Evolutionary conservation across 2,888 invertebrate genomes (phyloP).

Genomic region (Gasteruption jaculator): DNA sequence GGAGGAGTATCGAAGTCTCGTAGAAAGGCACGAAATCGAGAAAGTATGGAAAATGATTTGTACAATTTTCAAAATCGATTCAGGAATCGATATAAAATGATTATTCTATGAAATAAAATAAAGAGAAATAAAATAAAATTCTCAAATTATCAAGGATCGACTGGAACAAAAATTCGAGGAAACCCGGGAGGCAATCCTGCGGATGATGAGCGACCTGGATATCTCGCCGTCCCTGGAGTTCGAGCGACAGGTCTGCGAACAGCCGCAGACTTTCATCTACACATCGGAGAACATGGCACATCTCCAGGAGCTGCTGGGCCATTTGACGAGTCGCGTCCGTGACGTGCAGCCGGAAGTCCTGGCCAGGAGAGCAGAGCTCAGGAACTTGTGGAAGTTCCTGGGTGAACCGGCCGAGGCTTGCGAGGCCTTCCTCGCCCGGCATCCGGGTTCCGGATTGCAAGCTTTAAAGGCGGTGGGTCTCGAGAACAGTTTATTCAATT

Average conservation of each 20-base stretch:
- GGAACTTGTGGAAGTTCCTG: slow-evolving; percentile 70
- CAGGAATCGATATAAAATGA: background rate
- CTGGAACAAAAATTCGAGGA: slow-evolving; percentile 33
- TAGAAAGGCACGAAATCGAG: slow-evolving; percentile 61
- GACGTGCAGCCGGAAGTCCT: slow-evolving; percentile 58
- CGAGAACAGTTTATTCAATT: background rate
- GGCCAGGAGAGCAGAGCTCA: slow-evolving; percentile 61
- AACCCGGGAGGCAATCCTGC: slow-evolving; percentile 30
- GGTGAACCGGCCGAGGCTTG: slow-evolving; percentile 64
- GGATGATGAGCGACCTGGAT: slow-evolving; percentile 40
- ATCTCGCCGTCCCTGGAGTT: slow-evolving; percentile 46
- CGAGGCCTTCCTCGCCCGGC: slow-evolving; percentile 61
- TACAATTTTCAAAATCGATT: slow-evolving; percentile 3
- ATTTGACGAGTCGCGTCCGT: slow-evolving; percentile 57
- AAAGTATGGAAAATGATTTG: slow-evolving; percentile 39
- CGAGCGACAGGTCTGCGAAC: slow-evolving; percentile 48
- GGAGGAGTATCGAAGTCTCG: slow-evolving; percentile 56
- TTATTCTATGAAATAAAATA: background rate
- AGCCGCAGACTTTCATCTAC: slow-evolving; percentile 56
- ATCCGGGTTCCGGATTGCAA: slow-evolving; percentile 58
- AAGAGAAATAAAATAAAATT: slow-evolving; percentile 19
- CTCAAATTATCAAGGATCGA: slow-evolving; percentile 25
- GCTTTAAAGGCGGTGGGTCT: slow-evolving; percentile 54
- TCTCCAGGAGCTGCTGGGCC: slow-evolving; percentile 57
- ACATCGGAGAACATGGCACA: slow-evolving; percentile 62